Percentiles rank a stretch among this genome's conserved stretches.
phyloP scores from a whole-genome alignment of 2,113 vertebrate genomes.

The Phrynosoma platyrhinos region DNA sequence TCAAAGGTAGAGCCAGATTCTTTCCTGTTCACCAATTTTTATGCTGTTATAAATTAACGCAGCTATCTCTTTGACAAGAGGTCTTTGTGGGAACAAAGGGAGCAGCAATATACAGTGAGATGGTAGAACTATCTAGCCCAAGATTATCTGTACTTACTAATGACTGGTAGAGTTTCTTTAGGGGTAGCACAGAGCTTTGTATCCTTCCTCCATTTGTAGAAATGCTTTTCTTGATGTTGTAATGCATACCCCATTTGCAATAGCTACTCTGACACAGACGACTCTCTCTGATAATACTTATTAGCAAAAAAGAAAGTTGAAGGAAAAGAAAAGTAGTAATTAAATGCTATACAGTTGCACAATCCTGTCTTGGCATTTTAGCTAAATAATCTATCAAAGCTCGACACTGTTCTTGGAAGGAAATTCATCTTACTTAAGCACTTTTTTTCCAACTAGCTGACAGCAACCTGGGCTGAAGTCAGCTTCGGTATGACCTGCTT shows the following conservation, averaged over 20 bases:
- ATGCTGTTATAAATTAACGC: no score
- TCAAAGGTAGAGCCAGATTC: no score
- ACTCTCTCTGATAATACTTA: not conserved
- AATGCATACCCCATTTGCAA: not conserved
- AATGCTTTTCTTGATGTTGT: not conserved
- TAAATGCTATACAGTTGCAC: constrained; percentile 3
- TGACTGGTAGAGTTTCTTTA: no score
- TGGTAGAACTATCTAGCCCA: no score
- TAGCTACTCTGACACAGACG: not conserved
- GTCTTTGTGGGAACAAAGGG: no score
- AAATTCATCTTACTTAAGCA: constrained; percentile 5
- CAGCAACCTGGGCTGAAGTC: not conserved
- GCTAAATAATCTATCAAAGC: constrained; percentile 1
- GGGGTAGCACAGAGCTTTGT: no score
- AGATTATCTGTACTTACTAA: no score
- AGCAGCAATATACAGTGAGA: no score
- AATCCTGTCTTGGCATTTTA: constrained; percentile 1
- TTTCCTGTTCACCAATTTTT: no score
- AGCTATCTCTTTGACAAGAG: no score
- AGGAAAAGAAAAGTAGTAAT: not conserved
- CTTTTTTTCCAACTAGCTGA: not conserved
- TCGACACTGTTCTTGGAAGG: not conserved
- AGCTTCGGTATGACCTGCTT: not conserved
- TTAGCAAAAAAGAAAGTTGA: constrained; percentile 5
- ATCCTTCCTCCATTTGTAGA: not conserved